Base-by-base conservation (phyloP, 2,113 vertebrate species). In the Eira barbara region DNA sequence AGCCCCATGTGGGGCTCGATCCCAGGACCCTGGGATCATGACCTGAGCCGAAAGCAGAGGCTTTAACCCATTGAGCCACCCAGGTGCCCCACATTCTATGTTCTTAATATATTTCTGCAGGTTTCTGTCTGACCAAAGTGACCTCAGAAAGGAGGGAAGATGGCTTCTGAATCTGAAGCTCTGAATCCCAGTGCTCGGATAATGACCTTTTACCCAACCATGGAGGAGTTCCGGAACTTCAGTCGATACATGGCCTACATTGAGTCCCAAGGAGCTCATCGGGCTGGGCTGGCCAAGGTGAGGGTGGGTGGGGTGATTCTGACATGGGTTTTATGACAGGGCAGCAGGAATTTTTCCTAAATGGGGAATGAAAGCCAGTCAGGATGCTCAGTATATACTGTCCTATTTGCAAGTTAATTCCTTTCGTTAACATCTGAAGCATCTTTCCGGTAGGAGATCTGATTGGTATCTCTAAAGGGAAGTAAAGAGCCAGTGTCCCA, bases 201-300 rank as follows among this genome's bases (percentile, higher is more conserved):
- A 96, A 99, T 99, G 99, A 99, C 99, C 1, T 99, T 99, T 98
- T 99, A 98, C 78, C 99, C 99, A 2, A 99, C 99, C 36, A 99
- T 99, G 98, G 99, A 99, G 74, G 99, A 99, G 97, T 99, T 99
- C 97, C 99, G 98, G 89, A 99, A 99, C 98, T 99, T 99, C 98
- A 99, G 98, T 94, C 99, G 99, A 0, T 99, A 99, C 95, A 98
- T 99, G 29, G 99, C 99, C 57, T 99, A 99, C 78, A 99, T 99
- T 98, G 99, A 99, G 98, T 99, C 99, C n/a, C 99, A 99, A 98
- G 99, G 99, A 85, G 99, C 99, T 13, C 99, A 99, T 97, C 99
- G 99, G 76, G 99, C 99, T 88, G 99, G 99, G 8, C 99, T 99
- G 95, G 99, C 99, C 61, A 99, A 99, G 99, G 99, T 99, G 97